Conservation (phyloP, 92 coral and sea anemone genomes). For the Phymanthus crucifer region DNA sequence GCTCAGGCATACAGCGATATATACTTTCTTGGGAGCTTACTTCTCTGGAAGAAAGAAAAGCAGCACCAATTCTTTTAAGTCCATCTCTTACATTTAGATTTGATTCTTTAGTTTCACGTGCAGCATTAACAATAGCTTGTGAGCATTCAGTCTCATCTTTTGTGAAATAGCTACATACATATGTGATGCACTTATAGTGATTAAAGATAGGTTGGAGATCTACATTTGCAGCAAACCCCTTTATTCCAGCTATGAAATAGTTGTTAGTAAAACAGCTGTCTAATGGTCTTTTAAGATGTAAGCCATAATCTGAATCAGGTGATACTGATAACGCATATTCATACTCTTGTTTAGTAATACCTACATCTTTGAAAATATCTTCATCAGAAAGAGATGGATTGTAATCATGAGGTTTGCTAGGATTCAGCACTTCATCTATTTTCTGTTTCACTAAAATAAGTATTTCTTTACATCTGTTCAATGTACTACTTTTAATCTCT, state of each 20-base stretch:
- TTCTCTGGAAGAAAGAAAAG: slow-evolving; percentile 61
- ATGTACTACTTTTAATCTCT: slow-evolving; percentile 18
- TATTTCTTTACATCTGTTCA: slow-evolving; percentile 42
- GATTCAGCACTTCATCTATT: slow-evolving; percentile 28
- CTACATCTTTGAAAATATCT: slow-evolving; percentile 33
- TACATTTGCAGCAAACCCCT: slow-evolving; percentile 43
- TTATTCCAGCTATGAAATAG: slow-evolving; percentile 43
- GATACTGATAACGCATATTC: slow-evolving; percentile 56
- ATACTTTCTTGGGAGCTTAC: slow-evolving; percentile 67
- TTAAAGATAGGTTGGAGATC: slow-evolving; percentile 63
- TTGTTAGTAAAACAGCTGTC: no score
- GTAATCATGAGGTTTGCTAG: slow-evolving; percentile 35
- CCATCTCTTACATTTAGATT: no score
- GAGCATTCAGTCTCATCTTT: no score
- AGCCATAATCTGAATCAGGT: slow-evolving; percentile 33
- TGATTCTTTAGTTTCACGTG: slow-evolving; percentile 54
- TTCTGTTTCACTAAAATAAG: slow-evolving; percentile 50
- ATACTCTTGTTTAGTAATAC: slow-evolving; percentile 42
- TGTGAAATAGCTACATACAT: slow-evolving; percentile 39
- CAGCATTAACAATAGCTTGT: slow-evolving; percentile 66
- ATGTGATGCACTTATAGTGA: slow-evolving; percentile 51
- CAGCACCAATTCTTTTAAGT: slow-evolving; percentile 59
- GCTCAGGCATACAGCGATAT: slow-evolving; percentile 69
- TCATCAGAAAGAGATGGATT: slow-evolving; percentile 16
- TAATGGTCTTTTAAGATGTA: slow-evolving; percentile 6